phyloP scores from a whole-genome alignment of 2,797 vertebrate genomes.

The Lutjanus campechanus region DNA sequence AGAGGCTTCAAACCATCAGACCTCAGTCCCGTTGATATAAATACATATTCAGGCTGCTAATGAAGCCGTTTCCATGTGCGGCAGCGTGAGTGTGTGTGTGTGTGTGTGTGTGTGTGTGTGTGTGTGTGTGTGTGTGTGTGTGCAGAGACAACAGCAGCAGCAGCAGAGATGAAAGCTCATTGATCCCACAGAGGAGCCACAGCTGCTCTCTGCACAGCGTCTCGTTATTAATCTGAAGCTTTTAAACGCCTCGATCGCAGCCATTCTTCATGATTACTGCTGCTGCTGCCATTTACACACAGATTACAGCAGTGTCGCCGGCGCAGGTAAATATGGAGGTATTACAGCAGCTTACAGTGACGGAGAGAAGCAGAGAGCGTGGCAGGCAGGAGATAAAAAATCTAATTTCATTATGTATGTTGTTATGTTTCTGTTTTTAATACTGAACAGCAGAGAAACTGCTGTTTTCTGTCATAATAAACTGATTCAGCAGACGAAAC shows the following conservation, averaged over 20 bases:
- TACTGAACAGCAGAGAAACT: background rate
- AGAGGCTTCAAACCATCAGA: background rate
- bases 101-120: slow-evolving; percentile 18
- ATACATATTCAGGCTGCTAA: slow-evolving; percentile 36
- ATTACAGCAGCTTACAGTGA: background rate
- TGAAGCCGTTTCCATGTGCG: slow-evolving; percentile 22
- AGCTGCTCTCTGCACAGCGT: slow-evolving; percentile 54
- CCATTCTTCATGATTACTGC: slow-evolving; percentile 54
- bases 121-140: slow-evolving; percentile 18
- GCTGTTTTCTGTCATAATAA: background rate
- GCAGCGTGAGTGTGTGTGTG: slow-evolving; percentile 1
- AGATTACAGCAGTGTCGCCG: slow-evolving; percentile 28
- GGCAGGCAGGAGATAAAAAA: background rate
- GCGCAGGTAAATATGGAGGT: slow-evolving; percentile 29
- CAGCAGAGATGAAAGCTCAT: slow-evolving; percentile 40
- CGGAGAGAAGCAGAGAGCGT: background rate
- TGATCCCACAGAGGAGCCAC: slow-evolving; percentile 52
- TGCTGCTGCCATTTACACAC: slow-evolving; percentile 30
- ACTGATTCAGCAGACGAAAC: slow-evolving; percentile 18
- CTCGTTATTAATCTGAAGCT: slow-evolving; percentile 51
- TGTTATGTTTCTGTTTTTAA: background rate
- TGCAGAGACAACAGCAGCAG: background rate
- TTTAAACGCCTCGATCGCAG: slow-evolving; percentile 42
- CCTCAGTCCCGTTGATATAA: slow-evolving; percentile 6
- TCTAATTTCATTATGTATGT: background rate